These are phyloP conservation scores for Synergus laeviventris DNA, from an alignment of 2,888 invertebrate species.

Conservation along the genomic window DNA sequence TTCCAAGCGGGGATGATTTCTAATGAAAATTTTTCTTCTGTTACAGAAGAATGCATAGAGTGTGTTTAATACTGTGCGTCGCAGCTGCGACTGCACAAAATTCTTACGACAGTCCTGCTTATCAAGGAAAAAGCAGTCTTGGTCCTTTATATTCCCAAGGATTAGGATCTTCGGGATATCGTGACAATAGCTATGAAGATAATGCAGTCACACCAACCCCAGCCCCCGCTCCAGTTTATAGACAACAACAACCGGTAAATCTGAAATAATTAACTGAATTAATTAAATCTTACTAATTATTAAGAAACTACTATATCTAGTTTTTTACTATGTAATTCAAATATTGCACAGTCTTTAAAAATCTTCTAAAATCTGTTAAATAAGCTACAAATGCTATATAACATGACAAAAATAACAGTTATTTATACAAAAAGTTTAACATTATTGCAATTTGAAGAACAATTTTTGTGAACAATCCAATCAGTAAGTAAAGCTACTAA, in stretches of 20 bases:
- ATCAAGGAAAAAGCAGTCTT: conserved; percentile 67
- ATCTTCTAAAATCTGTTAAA: too few species aligned
- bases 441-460: too few species aligned
- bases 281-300: not conserved
- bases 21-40: not conserved
- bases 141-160: conserved; percentile 70
- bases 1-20: not conserved
- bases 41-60: conserved; percentile 67
- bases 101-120: conserved; percentile 66
- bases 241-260: conserved; percentile 55
- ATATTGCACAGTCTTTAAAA: too few species aligned
- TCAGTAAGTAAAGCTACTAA: too few species aligned
- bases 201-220: conserved; percentile 74
- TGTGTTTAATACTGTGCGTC: conserved; percentile 66
- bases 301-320: too few species aligned
- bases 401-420: too few species aligned
- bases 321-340: too few species aligned
- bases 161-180: conserved; percentile 67
- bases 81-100: conserved; percentile 66
- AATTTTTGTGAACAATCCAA: too few species aligned
- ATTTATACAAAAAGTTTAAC: too few species aligned
- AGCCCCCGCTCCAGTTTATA: conserved; percentile 68
- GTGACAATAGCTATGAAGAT: conserved; percentile 74
- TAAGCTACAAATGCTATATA: too few species aligned
- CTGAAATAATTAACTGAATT: not conserved